Evolutionary conservation across 2,797 vertebrate species (phyloP).

Genomic region (Megaceryle alcyon): DNA sequence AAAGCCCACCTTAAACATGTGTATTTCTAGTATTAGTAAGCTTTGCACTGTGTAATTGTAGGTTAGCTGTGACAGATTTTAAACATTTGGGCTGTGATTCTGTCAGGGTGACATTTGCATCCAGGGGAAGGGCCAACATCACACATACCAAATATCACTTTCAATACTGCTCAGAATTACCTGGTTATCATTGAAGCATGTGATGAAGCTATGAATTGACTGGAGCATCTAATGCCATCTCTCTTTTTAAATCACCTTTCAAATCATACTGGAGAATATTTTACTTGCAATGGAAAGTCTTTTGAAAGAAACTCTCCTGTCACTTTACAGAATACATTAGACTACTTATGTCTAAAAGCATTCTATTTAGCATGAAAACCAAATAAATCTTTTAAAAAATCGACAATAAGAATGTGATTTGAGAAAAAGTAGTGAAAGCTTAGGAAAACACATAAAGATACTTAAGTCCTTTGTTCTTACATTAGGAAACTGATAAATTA

Average conservation of each 20-base stretch:
- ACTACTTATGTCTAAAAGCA: constrained; percentile 4
- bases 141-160: not conserved
- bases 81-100: not conserved
- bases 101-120: not conserved
- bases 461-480: not conserved
- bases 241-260: not conserved
- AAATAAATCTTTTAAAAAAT: not conserved
- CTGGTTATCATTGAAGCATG: not conserved
- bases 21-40: not conserved
- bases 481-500: not conserved
- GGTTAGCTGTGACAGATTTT: not conserved
- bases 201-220: not conserved
- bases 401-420: not conserved
- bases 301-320: not conserved
- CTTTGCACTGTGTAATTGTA: not conserved
- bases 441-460: not conserved
- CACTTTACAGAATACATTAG: not conserved
- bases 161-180: not conserved
- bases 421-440: not conserved
- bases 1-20: not conserved
- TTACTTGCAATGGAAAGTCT: not conserved
- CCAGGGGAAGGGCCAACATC: not conserved
- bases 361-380: not conserved
- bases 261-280: not conserved
- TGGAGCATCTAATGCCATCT: not conserved